Evolutionary conservation across 2,113 vertebrate species (phyloP), one percentile per base, ranked within the genome.

Genomic region (Antechinus flavipes): DNA sequence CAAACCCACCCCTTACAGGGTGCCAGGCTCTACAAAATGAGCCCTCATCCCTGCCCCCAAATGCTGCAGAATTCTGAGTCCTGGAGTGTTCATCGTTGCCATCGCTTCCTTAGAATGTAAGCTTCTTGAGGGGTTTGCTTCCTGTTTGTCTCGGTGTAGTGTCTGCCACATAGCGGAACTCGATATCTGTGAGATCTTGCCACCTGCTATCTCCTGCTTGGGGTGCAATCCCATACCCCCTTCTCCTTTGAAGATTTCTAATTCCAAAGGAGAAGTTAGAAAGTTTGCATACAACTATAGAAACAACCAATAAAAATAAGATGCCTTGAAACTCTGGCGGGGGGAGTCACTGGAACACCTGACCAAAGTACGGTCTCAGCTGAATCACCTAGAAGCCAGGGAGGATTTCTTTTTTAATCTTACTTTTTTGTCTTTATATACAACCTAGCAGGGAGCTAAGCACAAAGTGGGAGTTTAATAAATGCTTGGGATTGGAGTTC

Each of bases 171-270:
- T 6, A 76, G 30, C 35, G 68, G 35, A 0, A 14, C 14, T 19
- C 1, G 0, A 5, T 19, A 19, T 11, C 55, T 10, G 16, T n/a
- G 16, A n/a, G 16, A 7, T 22, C 35, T 19, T 1, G 35, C 25
- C n/a, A 19, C 42, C 6, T 84, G 19, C n/a, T 42, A 8, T 42
- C 42, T 84, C 68, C n/a, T n/a, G 16, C 68, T n/a, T 84, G 68
- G 68, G 11, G 42, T 35, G 16, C 35, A 42, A 4, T 68, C 16
- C 26, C 35, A 14, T 6, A n/a, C n/a, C 68, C n/a, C 35, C n/a
- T 76, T n/a, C 22, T 35, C 68, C 35, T 42, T 84, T 19, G n/a
- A 42, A 1, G 4, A 84, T 6, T n/a, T 42, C 68, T 76, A n/a
- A 25, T n/a, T 35, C 35, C 30, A 19, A n/a, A 0, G 35, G 35